Evolutionary conservation across 2,113 vertebrate genomes (phyloP).

Genomic region (Cheirogaleus medius): DNA sequence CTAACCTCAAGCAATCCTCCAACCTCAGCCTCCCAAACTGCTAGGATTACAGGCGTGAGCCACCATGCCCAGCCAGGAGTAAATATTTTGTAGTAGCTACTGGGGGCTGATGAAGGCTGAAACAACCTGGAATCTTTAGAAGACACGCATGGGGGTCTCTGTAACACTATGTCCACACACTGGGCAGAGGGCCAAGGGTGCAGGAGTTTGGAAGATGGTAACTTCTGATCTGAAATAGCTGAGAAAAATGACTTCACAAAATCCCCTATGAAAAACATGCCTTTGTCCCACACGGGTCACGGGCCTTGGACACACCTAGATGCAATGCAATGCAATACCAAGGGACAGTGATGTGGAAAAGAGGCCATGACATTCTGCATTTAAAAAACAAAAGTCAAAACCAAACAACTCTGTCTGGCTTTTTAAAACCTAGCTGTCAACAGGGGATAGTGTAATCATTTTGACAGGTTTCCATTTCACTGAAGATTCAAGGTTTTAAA

Average conservation of each 20-base stretch:
- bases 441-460: background rate
- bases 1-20: no score
- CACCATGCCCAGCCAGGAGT: background rate
- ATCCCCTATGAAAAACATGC: background rate
- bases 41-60: no score
- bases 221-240: background rate
- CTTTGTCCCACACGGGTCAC: background rate
- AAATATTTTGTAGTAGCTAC: background rate
- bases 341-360: background rate
- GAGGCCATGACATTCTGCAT: background rate
- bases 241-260: background rate
- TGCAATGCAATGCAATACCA: background rate
- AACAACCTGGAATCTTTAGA: background rate
- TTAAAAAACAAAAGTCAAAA: background rate
- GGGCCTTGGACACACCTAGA: background rate
- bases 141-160: background rate
- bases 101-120: background rate
- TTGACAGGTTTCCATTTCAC: background rate
- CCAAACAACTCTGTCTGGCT: background rate
- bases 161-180: background rate
- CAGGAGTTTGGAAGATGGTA: background rate
- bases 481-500: slow-evolving; percentile 36
- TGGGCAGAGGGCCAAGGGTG: background rate
- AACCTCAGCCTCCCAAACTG: no score
- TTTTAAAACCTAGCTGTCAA: background rate